These are phyloP conservation scores for Erannis defoliaria DNA, from an alignment of 2,888 invertebrate species.

Conservation along the genomic window DNA sequence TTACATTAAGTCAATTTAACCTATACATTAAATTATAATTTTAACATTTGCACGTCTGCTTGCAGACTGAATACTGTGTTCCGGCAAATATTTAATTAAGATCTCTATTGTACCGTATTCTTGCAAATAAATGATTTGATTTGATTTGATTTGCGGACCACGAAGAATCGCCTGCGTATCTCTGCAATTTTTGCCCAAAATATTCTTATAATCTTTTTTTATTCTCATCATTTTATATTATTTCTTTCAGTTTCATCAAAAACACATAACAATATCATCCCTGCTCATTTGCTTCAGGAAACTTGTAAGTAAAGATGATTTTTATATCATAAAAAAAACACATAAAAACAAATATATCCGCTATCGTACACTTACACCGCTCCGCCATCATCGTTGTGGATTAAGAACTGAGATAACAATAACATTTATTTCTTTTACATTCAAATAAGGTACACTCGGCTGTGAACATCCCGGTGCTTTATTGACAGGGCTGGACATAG, in stretches of 20 bases:
- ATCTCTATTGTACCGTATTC: too few species aligned
- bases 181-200: too few species aligned
- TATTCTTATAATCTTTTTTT: neutral
- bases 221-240: neutral
- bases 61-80: too few species aligned
- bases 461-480: conserved; percentile 17
- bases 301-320: conserved; percentile 26
- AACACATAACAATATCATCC: conserved; percentile 11
- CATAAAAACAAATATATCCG: conserved; percentile 41
- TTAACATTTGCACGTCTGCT: too few species aligned
- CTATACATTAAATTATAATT: too few species aligned
- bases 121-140: too few species aligned
- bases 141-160: too few species aligned
- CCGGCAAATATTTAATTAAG: too few species aligned
- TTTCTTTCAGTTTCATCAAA: conserved; percentile 16
- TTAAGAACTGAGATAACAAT: conserved; percentile 51
- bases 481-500: conserved; percentile 16
- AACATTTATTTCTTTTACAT: conserved; percentile 54
- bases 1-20: too few species aligned
- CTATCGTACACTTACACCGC: conserved; percentile 27
- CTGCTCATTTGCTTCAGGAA: conserved; percentile 12
- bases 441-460: conserved; percentile 47
- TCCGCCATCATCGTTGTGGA: conserved; percentile 20
- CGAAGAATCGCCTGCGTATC: too few species aligned
- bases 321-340: conserved; percentile 45